Percentiles rank a stretch among this genome's conserved stretches.
These are phyloP conservation scores for Creontiades dilutus DNA, from an alignment of 2,888 invertebrate species.

Conservation along the genomic window DNA sequence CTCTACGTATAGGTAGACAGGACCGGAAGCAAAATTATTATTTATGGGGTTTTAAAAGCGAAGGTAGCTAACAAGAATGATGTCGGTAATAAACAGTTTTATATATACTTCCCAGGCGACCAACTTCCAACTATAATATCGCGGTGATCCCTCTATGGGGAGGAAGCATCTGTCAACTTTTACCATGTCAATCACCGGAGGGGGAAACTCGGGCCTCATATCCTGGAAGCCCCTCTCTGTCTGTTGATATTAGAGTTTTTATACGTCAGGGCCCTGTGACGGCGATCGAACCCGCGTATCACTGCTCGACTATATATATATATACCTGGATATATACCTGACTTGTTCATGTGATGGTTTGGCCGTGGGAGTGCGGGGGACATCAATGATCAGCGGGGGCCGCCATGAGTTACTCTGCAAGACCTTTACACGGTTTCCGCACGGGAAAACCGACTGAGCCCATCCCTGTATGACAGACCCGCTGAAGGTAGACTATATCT, in stretches of 20 bases:
- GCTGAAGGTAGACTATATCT: background rate
- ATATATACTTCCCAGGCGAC: background rate
- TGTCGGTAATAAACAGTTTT: slow-evolving; percentile 7
- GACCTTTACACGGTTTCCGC: no score
- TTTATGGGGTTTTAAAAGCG: background rate
- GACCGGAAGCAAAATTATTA: background rate
- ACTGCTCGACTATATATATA: background rate
- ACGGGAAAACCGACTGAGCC: no score
- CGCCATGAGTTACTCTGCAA: no score
- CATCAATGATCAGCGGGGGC: no score
- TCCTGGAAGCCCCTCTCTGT: slow-evolving; percentile 43
- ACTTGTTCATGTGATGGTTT: no score
- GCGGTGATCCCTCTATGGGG: slow-evolving; percentile 10
- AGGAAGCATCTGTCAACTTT: slow-evolving; percentile 60
- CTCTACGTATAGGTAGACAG: no score
- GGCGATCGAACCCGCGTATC: slow-evolving; percentile 15
- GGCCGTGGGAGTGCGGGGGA: no score
- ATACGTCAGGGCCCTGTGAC: slow-evolving; percentile 51
- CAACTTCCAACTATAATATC: slow-evolving; percentile 6
- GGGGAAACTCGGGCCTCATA: slow-evolving; percentile 43
- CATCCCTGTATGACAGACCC: no score
- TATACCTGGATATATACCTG: no score
- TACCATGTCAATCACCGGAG: slow-evolving; percentile 46
- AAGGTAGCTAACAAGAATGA: background rate
- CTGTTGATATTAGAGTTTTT: slow-evolving; percentile 62